These are phyloP conservation scores for Augochlorella aurata DNA, from an alignment of 2,888 invertebrate genomes.

Conservation along the genomic window DNA sequence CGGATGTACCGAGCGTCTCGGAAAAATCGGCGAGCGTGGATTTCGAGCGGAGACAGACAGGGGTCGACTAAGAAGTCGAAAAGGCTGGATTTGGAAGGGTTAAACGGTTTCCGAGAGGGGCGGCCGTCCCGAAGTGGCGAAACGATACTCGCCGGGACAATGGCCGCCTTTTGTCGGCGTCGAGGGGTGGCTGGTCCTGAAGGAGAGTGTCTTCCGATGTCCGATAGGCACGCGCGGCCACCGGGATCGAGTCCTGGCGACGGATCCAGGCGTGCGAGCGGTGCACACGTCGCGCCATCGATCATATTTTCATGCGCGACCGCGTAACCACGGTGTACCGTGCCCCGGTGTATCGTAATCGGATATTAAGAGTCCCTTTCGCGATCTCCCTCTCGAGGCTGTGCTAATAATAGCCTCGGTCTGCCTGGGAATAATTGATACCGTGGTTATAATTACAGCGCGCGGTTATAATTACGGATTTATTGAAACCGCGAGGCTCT, in stretches of 20 bases:
- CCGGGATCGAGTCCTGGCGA: constrained; percentile 7
- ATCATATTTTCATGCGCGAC: constrained; percentile 20
- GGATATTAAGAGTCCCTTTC: constrained; percentile 23
- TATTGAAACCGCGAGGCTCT: not conserved
- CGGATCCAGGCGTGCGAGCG: not conserved
- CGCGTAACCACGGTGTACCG: constrained; percentile 5
- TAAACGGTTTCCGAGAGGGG: not conserved
- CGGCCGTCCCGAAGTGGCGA: not conserved
- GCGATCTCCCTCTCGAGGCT: not conserved
- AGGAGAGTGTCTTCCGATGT: constrained; percentile 6
- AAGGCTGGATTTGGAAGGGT: not conserved
- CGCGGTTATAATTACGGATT: constrained; percentile 2
- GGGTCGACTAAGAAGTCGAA: not conserved
- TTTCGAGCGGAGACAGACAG: not conserved
- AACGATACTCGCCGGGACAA: constrained; percentile 28
- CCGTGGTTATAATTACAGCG: constrained; percentile 4
- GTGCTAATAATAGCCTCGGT: constrained; percentile 5
- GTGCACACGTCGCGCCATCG: constrained; percentile 4
- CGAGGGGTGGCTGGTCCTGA: not conserved
- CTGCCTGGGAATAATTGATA: constrained; percentile 5
- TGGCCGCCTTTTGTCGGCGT: not conserved
- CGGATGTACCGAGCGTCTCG: not conserved
- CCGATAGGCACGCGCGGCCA: constrained; percentile 28
- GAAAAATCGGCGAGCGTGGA: not conserved
- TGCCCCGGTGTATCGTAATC: constrained; percentile 8